Evolutionary conservation across 1,140 invertebrate genomes (phyloP), one percentile per base, ranked within the genome.

Genomic region (Bombus turneri): DNA sequence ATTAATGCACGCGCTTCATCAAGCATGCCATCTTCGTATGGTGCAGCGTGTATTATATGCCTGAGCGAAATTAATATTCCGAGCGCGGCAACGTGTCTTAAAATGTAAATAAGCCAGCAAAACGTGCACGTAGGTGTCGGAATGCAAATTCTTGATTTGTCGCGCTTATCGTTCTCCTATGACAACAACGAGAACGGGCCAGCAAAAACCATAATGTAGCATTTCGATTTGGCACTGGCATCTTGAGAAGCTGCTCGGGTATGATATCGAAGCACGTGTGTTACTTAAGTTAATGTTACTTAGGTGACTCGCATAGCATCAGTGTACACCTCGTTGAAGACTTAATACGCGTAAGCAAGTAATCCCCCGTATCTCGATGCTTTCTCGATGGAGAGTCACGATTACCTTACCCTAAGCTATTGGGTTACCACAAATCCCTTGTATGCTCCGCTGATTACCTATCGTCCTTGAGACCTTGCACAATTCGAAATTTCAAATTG

Each of bases 81-180:
- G 66, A 28, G 28, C 72, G 59, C 66, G 43, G 68, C 73, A 62
- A 68, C 74, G 64, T 83, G 74, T 89, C 81, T 81, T 69, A 87
- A 81, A 85, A 90, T 90, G 89, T 89, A 90, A 90, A 90, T 90
- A 90, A 86, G 84, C 75, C 68, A n/a, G 71, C 69, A 72, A 74
- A 81, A 73, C 74, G 75, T 64, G 72, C 64, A 59, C 66, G 72
- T 86, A 79, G 85, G 86, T 73, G 88, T 90, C 76, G 68, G 66
- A 78, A 89, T 83, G 86, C 83, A 87, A 90, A 90, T 90, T 87
- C 71, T 78, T 81, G 83, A 90, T 90, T 73, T 80, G 86, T 86
- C 83, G 47, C 72, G 86, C 80, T 90, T 88, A 88, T 88, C 83
- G 86, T 73, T 39, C 47, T 75, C 25, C 47, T 34, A 47, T 59